phyloP scores from a whole-genome alignment of 2,888 invertebrate genomes.

The Dicyrtomina minuta region DNA sequence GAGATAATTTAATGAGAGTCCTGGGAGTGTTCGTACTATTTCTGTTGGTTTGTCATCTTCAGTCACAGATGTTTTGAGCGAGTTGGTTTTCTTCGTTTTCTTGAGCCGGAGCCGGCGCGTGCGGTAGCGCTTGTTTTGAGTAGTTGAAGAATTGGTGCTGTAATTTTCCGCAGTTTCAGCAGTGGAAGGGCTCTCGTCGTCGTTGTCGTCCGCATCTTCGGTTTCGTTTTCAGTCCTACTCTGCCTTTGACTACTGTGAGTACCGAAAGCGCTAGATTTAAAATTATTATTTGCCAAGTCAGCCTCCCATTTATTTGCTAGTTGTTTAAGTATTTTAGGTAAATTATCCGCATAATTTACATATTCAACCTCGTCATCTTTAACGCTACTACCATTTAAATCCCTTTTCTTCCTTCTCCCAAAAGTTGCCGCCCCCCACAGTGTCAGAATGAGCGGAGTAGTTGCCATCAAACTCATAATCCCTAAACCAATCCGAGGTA shows the following conservation, averaged over 20 bases:
- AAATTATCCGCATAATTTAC: not conserved
- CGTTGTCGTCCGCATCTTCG: too few species aligned
- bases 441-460: slow-evolving; percentile 47
- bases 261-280: not conserved
- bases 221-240: too few species aligned
- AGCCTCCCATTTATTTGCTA: slow-evolving; percentile 2
- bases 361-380: not conserved
- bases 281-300: slow-evolving; percentile 8
- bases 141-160: not conserved
- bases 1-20: not conserved
- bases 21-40: too few species aligned
- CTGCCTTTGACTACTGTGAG: not conserved
- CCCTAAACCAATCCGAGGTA: slow-evolving; percentile 49
- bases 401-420: slow-evolving; percentile 45
- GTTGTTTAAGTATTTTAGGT: not conserved
- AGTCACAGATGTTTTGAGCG: not conserved
- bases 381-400: not conserved
- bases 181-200: not conserved
- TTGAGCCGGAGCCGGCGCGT: not conserved
- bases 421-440: slow-evolving; percentile 46
- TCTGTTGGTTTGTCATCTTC: not conserved
- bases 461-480: slow-evolving; percentile 51
- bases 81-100: not conserved
- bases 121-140: too few species aligned
- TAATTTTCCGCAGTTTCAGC: too few species aligned